These are phyloP conservation scores for Drosophila ficusphila DNA, from an alignment of 1,140 invertebrate species.

Conservation along the genomic window DNA sequence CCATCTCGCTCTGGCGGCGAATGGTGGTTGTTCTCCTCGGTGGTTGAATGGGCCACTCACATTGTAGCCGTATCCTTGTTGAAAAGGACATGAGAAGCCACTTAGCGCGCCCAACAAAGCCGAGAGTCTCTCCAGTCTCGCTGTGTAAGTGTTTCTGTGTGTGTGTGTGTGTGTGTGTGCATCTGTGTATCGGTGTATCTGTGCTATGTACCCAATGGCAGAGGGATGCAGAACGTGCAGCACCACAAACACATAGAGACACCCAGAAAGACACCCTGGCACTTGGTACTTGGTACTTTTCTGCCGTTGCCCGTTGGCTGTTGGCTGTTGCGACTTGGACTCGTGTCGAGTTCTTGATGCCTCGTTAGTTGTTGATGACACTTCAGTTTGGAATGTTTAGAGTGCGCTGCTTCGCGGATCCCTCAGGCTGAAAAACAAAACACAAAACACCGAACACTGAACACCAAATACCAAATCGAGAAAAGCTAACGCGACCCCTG, in stretches of 20 bases:
- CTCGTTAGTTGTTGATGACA: conserved; percentile 84
- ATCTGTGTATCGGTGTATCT: conserved; percentile 13
- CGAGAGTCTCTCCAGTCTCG: conserved; percentile 62
- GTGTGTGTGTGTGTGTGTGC: conserved; percentile 6
- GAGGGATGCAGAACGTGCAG: conserved; percentile 48
- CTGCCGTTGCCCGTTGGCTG: conserved; percentile 66
- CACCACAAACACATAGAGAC: conserved; percentile 13
- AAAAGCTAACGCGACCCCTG: not conserved
- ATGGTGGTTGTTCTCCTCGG: conserved; percentile 27
- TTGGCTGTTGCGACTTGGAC: conserved; percentile 68
- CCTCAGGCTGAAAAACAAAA: not conserved
- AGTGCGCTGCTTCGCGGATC: conserved; percentile 57
- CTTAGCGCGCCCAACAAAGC: conserved; percentile 74
- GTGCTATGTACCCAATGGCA: conserved; percentile 70
- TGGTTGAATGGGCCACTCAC: conserved; percentile 71
- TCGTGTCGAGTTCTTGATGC: conserved; percentile 83
- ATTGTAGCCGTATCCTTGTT: conserved; percentile 70
- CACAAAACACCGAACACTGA: too few species aligned
- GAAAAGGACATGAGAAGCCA: conserved; percentile 84
- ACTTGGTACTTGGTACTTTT: conserved; percentile 65
- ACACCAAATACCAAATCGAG: too few species aligned
- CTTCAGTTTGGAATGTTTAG: conserved; percentile 84
- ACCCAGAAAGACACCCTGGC: conserved; percentile 33
- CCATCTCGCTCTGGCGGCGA: conserved; percentile 11
- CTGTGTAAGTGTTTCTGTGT: not conserved